Evolutionary conservation across 2,113 vertebrate species (phyloP).

Genomic region (Lycaon pictus): DNA sequence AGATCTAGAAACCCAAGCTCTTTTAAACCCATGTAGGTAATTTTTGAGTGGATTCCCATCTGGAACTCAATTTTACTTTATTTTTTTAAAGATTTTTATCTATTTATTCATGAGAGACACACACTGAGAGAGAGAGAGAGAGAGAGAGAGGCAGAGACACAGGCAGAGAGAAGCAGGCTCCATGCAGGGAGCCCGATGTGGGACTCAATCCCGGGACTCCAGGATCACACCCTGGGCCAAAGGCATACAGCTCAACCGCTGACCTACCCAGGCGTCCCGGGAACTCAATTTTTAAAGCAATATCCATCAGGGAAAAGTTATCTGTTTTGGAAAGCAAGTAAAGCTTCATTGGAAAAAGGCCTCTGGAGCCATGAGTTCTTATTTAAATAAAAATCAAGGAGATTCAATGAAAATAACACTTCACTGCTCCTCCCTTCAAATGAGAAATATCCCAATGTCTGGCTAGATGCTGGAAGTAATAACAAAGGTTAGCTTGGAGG

Average conservation of each 20-base stretch:
- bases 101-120: too few relatives aligned
- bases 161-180: too few relatives aligned
- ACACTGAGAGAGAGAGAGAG: too few relatives aligned
- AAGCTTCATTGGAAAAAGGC: slow-evolving; percentile 44
- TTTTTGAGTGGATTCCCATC: slow-evolving; percentile 55
- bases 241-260: too few relatives aligned
- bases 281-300: slow-evolving; percentile 25
- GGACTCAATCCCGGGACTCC: too few relatives aligned
- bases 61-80: slow-evolving; percentile 4
- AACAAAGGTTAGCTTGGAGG: background rate
- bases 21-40: slow-evolving; percentile 8
- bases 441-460: slow-evolving; percentile 42
- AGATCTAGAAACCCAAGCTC: background rate
- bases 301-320: slow-evolving; percentile 57
- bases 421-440: slow-evolving; percentile 32
- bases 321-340: slow-evolving; percentile 54
- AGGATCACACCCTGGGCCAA: too few relatives aligned
- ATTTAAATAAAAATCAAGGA: slow-evolving; percentile 45
- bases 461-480: background rate
- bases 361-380: slow-evolving; percentile 27
- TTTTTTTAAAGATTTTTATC: too few relatives aligned
- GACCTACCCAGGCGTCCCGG: too few relatives aligned
- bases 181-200: too few relatives aligned
- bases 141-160: too few relatives aligned
- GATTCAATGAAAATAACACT: slow-evolving; percentile 49